Percentiles rank a stretch among this genome's conserved stretches.
Evolutionary conservation across 2,888 invertebrate species (phyloP).

Genomic region (Acanthosepion lycidas): DNA sequence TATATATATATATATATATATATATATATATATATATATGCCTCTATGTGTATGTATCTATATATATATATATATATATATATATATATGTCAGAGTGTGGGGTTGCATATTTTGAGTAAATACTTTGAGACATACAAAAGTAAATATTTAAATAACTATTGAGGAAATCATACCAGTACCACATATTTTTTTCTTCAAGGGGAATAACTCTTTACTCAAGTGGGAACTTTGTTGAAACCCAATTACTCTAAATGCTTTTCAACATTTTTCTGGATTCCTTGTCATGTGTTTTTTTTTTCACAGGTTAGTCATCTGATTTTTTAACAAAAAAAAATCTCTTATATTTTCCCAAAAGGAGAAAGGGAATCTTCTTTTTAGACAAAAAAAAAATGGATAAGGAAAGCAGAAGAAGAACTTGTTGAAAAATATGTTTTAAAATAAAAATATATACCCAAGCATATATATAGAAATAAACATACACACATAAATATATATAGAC

Average conservation of each 20-base stretch:
- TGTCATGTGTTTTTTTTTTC: neutral
- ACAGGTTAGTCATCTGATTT: neutral
- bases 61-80: no score
- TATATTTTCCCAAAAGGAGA: no score
- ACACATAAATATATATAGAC: no score
- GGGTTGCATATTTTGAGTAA: neutral
- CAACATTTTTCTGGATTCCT: neutral
- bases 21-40: no score
- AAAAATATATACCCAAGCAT: no score
- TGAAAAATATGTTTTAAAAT: no score
- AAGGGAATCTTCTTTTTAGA: no score
- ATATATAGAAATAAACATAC: no score
- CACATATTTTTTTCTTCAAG: neutral
- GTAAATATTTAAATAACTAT: conserved; percentile 8
- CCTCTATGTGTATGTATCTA: neutral
- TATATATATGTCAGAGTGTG: neutral
- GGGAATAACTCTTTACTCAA: conserved; percentile 33
- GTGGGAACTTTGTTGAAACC: neutral
- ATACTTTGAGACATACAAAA: neutral
- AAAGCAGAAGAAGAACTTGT: no score
- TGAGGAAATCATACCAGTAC: neutral
- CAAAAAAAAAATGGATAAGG: no score
- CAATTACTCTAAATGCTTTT: conserved; percentile 21
- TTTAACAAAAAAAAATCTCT: neutral
- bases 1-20: neutral